phyloP scores from a whole-genome alignment of 2,888 invertebrate species.

The Melolontha melolontha region DNA sequence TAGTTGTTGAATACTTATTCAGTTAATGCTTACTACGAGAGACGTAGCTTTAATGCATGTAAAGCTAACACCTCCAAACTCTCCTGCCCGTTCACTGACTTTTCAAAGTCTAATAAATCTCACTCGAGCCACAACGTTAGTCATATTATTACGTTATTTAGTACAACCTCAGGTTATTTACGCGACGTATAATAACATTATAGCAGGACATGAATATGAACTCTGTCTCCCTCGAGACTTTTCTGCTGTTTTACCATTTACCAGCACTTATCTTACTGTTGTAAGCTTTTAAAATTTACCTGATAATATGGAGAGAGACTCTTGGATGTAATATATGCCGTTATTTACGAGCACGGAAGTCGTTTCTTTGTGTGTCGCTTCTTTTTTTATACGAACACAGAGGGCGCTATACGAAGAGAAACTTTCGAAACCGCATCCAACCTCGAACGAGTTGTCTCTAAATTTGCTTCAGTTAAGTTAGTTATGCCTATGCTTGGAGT shows the following conservation, averaged over 20 bases:
- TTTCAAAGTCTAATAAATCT: constrained; percentile 61
- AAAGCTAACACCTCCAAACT: constrained; percentile 51
- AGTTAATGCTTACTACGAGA: constrained; percentile 50
- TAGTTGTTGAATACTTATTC: constrained; percentile 42
- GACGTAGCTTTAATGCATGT: constrained; percentile 51
- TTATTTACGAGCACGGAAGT: constrained; percentile 35
- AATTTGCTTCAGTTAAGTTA: constrained; percentile 53
- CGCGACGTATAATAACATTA: constrained; percentile 60
- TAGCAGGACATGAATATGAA: constrained; percentile 63
- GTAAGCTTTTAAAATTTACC: constrained; percentile 56
- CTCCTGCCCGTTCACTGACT: constrained; percentile 42
- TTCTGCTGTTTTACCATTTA: constrained; percentile 59
- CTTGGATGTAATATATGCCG: constrained; percentile 33
- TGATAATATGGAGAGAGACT: constrained; percentile 32
- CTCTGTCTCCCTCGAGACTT: constrained; percentile 59
- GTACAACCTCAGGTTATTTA: constrained; percentile 61
- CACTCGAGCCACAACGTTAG: constrained; percentile 58
- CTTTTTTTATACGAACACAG: constrained; percentile 15
- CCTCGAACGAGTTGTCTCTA: constrained; percentile 51
- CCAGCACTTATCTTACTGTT: constrained; percentile 59
- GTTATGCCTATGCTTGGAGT: constrained; percentile 56
- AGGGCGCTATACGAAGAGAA: constrained; percentile 18
- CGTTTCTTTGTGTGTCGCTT: constrained; percentile 21
- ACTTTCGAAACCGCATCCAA: constrained; percentile 40
- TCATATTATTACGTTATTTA: constrained; percentile 63